Evolutionary conservation across 1,140 invertebrate genomes (phyloP).

Genomic region (Wasmannia auropunctata): DNA sequence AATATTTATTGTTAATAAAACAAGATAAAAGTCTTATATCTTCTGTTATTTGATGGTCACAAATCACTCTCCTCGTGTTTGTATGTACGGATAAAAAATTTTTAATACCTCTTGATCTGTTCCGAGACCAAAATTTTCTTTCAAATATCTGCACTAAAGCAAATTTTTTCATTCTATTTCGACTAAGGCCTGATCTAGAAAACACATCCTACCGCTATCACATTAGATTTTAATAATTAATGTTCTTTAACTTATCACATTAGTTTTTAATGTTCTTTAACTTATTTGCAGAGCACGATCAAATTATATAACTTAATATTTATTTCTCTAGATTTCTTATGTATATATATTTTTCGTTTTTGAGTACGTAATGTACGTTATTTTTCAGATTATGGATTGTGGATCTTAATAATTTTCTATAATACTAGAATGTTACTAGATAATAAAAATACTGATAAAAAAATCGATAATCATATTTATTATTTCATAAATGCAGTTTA

Average conservation of each 20-base stretch:
- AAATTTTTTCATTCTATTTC: not conserved
- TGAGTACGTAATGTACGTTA: not conserved
- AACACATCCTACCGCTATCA: not conserved
- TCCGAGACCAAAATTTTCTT: not conserved
- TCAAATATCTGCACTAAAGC: not conserved
- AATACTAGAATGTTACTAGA: too few relatives aligned
- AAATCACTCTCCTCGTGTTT: not conserved
- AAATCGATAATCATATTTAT: not conserved
- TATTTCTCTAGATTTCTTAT: not conserved
- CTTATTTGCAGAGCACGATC: not conserved
- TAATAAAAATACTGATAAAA: not conserved
- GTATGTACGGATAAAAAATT: not conserved
- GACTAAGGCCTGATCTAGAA: not conserved
- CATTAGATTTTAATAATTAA: not conserved
- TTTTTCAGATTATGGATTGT: not conserved
- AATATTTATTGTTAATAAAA: slow-evolving; percentile 85
- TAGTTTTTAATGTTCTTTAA: not conserved
- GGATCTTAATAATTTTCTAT: not conserved
- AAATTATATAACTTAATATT: not conserved
- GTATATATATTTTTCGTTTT: not conserved
- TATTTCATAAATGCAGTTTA: not conserved
- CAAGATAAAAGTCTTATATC: slow-evolving; percentile 63
- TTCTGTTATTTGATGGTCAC: not conserved
- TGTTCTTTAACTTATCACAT: not conserved
- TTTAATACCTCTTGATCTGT: not conserved